Conservation (phyloP, 2,113 vertebrate genomes). For the Cebus imitator region DNA sequence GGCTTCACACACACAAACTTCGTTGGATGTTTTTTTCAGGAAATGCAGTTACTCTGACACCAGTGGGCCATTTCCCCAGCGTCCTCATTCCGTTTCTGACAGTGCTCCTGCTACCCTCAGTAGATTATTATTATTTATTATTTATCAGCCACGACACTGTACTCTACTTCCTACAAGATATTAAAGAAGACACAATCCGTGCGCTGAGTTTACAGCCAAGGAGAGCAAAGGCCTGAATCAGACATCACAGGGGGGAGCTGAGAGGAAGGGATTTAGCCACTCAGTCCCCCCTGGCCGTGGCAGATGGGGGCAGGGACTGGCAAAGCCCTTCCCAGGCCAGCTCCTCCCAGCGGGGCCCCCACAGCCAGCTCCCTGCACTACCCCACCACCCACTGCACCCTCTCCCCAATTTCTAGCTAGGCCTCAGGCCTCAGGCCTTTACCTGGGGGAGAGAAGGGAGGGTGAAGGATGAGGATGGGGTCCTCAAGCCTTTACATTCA, state of each 20-base stretch:
- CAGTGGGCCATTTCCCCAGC: constrained; percentile 34
- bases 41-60: constrained; percentile 45
- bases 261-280: not conserved
- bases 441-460: not conserved
- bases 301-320: not conserved
- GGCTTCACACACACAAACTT: constrained; percentile 12
- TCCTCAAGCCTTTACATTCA: not conserved
- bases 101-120: constrained; percentile 56
- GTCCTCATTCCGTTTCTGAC: constrained; percentile 46
- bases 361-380: not conserved
- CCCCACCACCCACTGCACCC: not conserved
- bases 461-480: not conserved
- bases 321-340: not conserved
- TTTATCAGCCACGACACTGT: constrained; percentile 73
- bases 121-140: constrained; percentile 79
- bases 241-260: not conserved
- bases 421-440: not conserved
- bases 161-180: constrained; percentile 66
- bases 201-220: constrained; percentile 51
- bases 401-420: not conserved
- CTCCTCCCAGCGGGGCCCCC: too few species aligned
- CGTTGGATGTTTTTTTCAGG: not conserved
- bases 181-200: constrained; percentile 66
- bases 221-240: constrained; percentile 38
- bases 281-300: not conserved